Percentiles rank a stretch among this genome's conserved stretches.
Evolutionary conservation across 2,888 invertebrate genomes (phyloP).

Genomic region (Willowsia nigromaculata): DNA sequence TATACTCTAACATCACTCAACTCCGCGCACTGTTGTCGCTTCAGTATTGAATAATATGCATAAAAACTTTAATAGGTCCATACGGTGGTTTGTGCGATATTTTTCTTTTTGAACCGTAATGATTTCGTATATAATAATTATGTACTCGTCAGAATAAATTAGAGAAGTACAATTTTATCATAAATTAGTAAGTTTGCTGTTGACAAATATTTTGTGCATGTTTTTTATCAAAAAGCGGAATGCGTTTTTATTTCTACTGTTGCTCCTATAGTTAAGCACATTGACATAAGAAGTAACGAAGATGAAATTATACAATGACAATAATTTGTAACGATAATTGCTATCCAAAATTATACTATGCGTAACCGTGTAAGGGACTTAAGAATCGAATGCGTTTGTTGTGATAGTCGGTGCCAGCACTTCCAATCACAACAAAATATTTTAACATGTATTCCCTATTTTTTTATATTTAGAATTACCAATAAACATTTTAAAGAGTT

Average conservation of each 20-base stretch:
- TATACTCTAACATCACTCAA: background rate
- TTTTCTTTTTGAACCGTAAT: too few species aligned
- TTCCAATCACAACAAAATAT: conserved; percentile 50
- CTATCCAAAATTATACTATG: background rate
- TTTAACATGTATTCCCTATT: background rate
- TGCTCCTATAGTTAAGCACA: too few species aligned
- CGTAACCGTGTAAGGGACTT: background rate
- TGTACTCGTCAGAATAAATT: too few species aligned
- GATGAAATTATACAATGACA: background rate
- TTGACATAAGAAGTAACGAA: too few species aligned
- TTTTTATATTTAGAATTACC: too few species aligned
- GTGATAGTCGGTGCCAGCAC: conserved; percentile 59
- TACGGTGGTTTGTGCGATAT: background rate
- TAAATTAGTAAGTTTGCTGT: too few species aligned
- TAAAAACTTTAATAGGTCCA: too few species aligned
- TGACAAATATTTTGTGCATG: too few species aligned
- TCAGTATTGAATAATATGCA: background rate
- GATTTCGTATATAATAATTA: too few species aligned
- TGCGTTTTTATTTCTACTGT: too few species aligned
- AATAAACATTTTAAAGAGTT: too few species aligned
- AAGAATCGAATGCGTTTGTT: conserved; percentile 11
- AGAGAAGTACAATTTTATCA: too few species aligned
- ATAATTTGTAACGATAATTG: background rate
- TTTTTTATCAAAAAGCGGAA: background rate
- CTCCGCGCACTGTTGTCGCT: background rate